A percentile compares a stretch with the other conserved stretches of the same genome.
phyloP scores from a whole-genome alignment of 2,888 invertebrate genomes.

The Eristalis pertinax region DNA sequence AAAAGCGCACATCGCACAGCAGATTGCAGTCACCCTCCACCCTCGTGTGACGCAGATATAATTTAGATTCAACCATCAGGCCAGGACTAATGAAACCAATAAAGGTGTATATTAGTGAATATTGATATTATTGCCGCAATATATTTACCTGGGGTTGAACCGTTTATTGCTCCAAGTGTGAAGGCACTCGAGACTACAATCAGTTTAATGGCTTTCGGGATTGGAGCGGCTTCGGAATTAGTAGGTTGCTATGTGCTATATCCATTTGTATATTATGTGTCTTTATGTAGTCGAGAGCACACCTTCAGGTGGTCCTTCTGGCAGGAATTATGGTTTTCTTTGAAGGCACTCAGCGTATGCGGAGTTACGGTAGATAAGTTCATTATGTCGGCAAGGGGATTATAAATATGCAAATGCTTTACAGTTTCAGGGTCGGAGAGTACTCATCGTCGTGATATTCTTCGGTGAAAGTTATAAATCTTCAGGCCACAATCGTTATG shows the following conservation, averaged over 20 bases:
- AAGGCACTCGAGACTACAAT: slow-evolving; percentile 65
- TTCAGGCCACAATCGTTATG: neutral
- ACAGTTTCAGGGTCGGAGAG: neutral
- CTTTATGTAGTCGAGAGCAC: neutral
- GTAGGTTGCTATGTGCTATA: slow-evolving; percentile 19
- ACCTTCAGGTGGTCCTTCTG: neutral
- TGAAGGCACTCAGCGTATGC: neutral
- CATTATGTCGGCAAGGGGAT: slow-evolving; percentile 16
- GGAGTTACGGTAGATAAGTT: neutral
- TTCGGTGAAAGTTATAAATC: neutral
- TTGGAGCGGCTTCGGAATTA: slow-evolving; percentile 49
- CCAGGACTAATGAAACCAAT: slow-evolving; percentile 60
- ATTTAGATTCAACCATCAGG: slow-evolving; percentile 42
- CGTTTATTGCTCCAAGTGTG: slow-evolving; percentile 58
- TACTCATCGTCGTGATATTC: neutral
- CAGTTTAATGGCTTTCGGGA: slow-evolving; percentile 59
- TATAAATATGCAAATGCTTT: slow-evolving; percentile 46
- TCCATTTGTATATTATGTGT: slow-evolving; percentile 34
- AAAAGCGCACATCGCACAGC: slow-evolving; percentile 10
- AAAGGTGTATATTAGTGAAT: slow-evolving; percentile 46
- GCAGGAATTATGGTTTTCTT: slow-evolving; percentile 29
- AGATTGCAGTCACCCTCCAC: neutral
- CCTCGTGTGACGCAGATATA: slow-evolving; percentile 46
- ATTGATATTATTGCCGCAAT: slow-evolving; percentile 61
- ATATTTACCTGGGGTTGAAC: slow-evolving; percentile 53